These are phyloP conservation scores for Aythya baeri DNA, from an alignment of 2,113 vertebrate genomes.

Conservation along the genomic window DNA sequence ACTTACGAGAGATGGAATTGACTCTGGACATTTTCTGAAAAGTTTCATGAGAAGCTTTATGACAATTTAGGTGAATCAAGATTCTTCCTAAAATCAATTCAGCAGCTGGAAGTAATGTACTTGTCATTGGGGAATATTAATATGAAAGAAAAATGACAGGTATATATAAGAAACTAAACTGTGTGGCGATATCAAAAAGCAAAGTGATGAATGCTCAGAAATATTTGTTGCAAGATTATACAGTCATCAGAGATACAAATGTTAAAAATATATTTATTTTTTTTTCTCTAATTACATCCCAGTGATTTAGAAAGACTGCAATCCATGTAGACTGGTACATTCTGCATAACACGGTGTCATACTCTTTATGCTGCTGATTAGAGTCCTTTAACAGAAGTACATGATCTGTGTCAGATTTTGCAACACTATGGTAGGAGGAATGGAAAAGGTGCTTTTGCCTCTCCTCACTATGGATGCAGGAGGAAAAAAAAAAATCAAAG, in stretches of 20 bases:
- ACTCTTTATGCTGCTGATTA: neutral
- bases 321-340: neutral
- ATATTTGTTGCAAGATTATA: constrained; percentile 11
- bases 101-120: constrained; percentile 36
- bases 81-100: constrained; percentile 60
- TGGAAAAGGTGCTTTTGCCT: neutral
- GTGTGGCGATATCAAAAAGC: constrained; percentile 1
- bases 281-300: neutral
- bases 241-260: constrained; percentile 11
- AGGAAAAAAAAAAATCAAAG: neutral
- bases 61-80: constrained; percentile 34
- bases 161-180: constrained; percentile 59
- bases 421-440: neutral
- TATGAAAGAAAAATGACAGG: constrained; percentile 55
- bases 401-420: neutral
- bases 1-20: neutral
- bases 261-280: neutral
- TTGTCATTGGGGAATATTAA: constrained; percentile 61
- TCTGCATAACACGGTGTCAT: neutral
- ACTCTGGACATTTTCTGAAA: neutral
- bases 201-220: neutral
- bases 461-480: neutral
- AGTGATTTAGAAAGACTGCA: neutral
- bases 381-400: neutral
- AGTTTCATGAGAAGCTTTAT: neutral